Evolutionary conservation across 1,140 invertebrate genomes (phyloP), one percentile per base, ranked within the genome.

Genomic region (Zaprionus inermis): DNA sequence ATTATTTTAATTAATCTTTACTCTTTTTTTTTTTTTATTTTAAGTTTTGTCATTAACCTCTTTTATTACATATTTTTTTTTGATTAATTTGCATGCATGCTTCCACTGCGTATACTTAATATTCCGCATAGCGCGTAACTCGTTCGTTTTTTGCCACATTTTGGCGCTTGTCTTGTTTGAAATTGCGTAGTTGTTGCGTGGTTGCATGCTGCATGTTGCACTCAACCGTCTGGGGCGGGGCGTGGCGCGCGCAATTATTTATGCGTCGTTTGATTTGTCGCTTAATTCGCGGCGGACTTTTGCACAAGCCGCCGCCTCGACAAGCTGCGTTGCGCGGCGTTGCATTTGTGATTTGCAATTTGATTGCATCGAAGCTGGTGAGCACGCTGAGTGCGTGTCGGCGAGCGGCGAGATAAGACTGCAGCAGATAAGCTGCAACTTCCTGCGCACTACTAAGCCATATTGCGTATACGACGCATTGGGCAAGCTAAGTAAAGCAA

Each of bases 181-280:
- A 5, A 16, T 44, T 44, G 38, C 38, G 20, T 38, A 22, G 30
- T n/a, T 30, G 51, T 46, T 46, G 59, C 14, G 28, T 20, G n/a
- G 38, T 16, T 44, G 36, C 5, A 28, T 41, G n/a, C 38, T 16
- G 38, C 16, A n/a, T n/a, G n/a, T n/a, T n/a, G n/a, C n/a, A n/a
- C n/a, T n/a, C n/a, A n/a, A n/a, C n/a, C n/a, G n/a, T n/a, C n/a
- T n/a, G n/a, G n/a, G n/a, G 24, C 7, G 52, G 20, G 65, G 55
- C 30, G 44, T 41, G 56, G 56, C 38, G 16, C 34, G 64, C 44
- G 38, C 36, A 69, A 82, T 82, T 79, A 76, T 70, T 71, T 71
- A 84, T 80, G 81, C 81, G 60, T 65, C 54, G 38, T 71, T 51
- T 70, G 69, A 77, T 77, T 82, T 83, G 73, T 77, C 61, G 72